Evolutionary conservation across 1,140 invertebrate species (phyloP).

Genomic region (Drosophila mauritiana): DNA sequence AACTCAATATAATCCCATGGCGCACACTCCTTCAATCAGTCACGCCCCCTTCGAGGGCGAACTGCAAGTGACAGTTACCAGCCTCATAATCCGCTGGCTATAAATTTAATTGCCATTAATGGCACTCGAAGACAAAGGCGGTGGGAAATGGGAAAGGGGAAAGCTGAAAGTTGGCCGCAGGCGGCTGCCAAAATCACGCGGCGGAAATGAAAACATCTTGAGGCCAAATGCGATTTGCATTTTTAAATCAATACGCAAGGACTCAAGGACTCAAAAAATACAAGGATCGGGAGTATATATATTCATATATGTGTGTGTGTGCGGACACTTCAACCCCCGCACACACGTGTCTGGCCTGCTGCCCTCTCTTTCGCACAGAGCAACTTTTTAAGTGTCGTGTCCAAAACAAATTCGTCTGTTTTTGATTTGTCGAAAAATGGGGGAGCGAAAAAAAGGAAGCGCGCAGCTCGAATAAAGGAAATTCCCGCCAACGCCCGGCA

Average conservation of each 20-base stretch:
- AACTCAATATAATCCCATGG: background rate
- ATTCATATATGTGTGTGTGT: background rate
- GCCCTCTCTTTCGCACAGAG: constrained; percentile 40
- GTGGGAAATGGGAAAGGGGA: constrained; percentile 30
- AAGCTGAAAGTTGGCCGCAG: constrained; percentile 3
- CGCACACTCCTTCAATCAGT: constrained; percentile 29
- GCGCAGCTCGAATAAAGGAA: constrained; percentile 32
- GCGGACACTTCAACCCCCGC: constrained; percentile 12
- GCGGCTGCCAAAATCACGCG: constrained; percentile 55
- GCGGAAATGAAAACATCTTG: constrained; percentile 79
- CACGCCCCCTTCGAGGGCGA: constrained; percentile 19
- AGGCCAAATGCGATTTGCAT: constrained; percentile 77
- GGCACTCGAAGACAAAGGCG: constrained; percentile 54
- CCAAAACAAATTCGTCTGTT: constrained; percentile 84
- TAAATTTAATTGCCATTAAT: constrained; percentile 82
- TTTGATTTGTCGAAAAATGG: constrained; percentile 79
- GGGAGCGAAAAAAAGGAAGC: constrained; percentile 36
- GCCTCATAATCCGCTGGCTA: constrained; percentile 72
- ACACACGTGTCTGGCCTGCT: constrained; percentile 61
- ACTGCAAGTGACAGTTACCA: constrained; percentile 74
- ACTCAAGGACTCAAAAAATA: constrained; percentile 24
- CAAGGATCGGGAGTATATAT: constrained; percentile 24
- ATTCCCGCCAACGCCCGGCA: constrained; percentile 56
- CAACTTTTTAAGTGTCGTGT: constrained; percentile 82
- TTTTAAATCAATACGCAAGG: constrained; percentile 79